Evolutionary conservation across 2,113 vertebrate species (phyloP), one percentile per base, ranked within the genome.

Genomic region (Chitala chitala): DNA sequence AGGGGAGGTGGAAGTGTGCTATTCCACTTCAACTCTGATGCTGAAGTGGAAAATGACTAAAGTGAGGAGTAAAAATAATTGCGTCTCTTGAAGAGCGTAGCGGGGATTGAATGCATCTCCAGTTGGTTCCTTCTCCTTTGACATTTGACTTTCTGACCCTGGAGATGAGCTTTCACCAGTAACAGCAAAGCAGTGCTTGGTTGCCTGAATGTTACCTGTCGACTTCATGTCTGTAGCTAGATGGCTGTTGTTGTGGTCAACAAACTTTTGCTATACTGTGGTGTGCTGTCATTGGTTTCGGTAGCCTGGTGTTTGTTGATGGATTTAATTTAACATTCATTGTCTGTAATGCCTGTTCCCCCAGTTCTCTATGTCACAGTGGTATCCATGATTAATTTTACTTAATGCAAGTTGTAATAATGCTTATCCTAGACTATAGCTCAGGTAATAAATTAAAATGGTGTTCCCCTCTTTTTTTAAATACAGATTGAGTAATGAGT

Each of bases 401-500:
- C 51, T n/a, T n/a, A n/a, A n/a, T 59, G 38, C 53, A 59, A 58
- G 70, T 51, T 42, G n/a, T 36, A 56, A 58, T 58, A 58, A 59
- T 54, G 54, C 20, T 3, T 15, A 26, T 44, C 40, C 64, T 13
- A 1, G 8, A 38, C 26, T 24, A 7, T 29, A 54, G 13, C 59
- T 53, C 31, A 58, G 22, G 29, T 44, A 7, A n/a, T 68, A 20
- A 48, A 56, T 42, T 66, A 58, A 31, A 46, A 56, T 31, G 20
- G 38, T 83, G 80, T 74, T 77, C 58, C 74, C 68, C 8, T 42
- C 72, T 74, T 66, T 78, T 61, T 48, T 75, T 80, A 84, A 86
- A 88, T 81, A 77, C 78, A 83, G 85, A 79, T 81, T 86, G 82
- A 81, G 75, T 79, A 83, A 65, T 81, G 77, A 79, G n/a, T n/a